Conservation (phyloP, 2,888 invertebrate genomes). For the Drosophila phalerata region DNA sequence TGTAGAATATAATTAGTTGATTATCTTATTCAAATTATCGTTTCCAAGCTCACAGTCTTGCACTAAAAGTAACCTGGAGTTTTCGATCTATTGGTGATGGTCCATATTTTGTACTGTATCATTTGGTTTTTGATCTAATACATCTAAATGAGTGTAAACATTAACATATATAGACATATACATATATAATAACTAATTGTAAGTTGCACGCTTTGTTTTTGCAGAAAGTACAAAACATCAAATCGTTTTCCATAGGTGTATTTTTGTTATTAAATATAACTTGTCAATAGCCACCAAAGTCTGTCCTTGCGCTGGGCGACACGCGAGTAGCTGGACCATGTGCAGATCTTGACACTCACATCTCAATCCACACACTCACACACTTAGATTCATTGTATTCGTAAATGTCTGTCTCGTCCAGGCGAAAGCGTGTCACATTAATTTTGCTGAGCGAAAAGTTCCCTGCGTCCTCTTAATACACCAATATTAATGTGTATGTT, state of each 20-base stretch:
- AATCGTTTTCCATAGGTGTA: conserved; percentile 59
- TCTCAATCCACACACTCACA: conserved; percentile 22
- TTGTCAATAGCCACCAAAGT: conserved; percentile 54
- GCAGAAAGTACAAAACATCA: conserved; percentile 35
- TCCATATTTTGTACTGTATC: conserved; percentile 10
- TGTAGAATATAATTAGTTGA: conserved; percentile 12
- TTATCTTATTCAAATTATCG: conserved; percentile 2
- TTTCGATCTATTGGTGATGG: conserved; percentile 36
- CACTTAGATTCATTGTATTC: conserved; percentile 18
- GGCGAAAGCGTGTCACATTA: conserved; percentile 85
- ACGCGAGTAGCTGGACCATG: conserved; percentile 83
- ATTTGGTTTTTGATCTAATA: conserved; percentile 25
- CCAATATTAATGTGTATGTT: conserved; percentile 28
- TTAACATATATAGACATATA: conserved; percentile 18
- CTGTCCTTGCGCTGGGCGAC: conserved; percentile 85
- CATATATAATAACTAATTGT: conserved; percentile 45
- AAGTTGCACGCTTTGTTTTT: conserved; percentile 60
- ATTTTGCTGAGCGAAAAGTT: conserved; percentile 86
- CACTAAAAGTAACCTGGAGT: neutral
- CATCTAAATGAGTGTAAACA: conserved; percentile 20
- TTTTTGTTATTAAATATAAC: conserved; percentile 24
- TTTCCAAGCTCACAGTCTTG: neutral
- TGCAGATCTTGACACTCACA: conserved; percentile 36
- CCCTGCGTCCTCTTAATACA: conserved; percentile 79
- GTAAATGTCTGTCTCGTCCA: conserved; percentile 64